Conservation (phyloP, 2,113 vertebrate species). For the Cavia aperea region DNA sequence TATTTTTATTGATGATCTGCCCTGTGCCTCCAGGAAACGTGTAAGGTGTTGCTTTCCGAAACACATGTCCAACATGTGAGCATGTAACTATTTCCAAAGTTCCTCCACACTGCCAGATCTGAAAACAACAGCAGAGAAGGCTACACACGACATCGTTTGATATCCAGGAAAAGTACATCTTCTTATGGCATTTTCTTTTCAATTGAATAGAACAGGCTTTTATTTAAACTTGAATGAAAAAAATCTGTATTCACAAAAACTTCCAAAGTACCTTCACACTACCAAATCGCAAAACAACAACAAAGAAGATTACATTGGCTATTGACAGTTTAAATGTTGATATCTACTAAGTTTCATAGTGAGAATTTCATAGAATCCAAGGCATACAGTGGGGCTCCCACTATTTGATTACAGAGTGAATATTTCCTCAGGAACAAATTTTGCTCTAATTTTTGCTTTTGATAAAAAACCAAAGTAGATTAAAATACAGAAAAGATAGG, state of each 20-base stretch:
- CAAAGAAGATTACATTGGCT: conserved; percentile 12
- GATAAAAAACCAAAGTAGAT: conserved; percentile 5
- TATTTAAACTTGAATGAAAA: conserved; percentile 16
- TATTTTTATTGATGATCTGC: conserved; percentile 99
- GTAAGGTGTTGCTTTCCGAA: conserved; percentile 97
- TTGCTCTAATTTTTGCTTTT: conserved; percentile 30
- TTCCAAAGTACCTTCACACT: conserved; percentile 90
- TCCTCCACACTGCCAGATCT: conserved; percentile 99
- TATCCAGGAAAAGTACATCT: not conserved
- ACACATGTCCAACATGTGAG: conserved; percentile 98
- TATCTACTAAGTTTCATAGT: not conserved
- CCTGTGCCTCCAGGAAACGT: conserved; percentile 98
- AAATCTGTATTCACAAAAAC: not conserved
- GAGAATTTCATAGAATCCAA: not conserved
- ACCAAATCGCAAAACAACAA: conserved; percentile 85
- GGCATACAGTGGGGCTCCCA: not conserved
- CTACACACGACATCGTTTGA: not conserved
- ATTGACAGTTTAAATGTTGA: not conserved
- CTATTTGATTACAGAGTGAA: not conserved
- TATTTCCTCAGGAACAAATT: not conserved
- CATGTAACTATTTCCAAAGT: conserved; percentile 98
- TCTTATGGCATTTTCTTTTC: not conserved
- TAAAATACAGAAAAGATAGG: conserved; percentile 9
- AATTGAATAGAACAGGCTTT: not conserved
- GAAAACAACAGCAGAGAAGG: conserved; percentile 49